phyloP scores from a whole-genome alignment of 2,888 invertebrate species.

The Keiferia lycopersicella region DNA sequence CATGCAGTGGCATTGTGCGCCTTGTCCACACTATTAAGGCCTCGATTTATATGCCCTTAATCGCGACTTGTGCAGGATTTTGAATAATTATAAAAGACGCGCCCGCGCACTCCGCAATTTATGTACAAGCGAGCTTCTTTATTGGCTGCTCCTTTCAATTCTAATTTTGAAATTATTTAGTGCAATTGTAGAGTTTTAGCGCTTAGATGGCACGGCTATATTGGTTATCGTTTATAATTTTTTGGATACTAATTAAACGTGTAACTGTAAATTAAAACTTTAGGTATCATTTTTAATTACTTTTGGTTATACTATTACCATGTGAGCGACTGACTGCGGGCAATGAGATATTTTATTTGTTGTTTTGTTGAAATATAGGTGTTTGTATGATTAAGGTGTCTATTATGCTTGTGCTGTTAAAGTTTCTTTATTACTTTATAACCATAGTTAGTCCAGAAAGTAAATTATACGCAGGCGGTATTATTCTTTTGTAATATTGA shows the following conservation, averaged over 20 bases:
- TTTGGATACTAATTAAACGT: too few species aligned
- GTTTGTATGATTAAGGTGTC: too few species aligned
- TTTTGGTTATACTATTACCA: too few species aligned
- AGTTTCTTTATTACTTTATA: not conserved
- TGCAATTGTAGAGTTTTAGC: not conserved
- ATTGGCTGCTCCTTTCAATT: constrained; percentile 29
- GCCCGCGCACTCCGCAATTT: constrained; percentile 48
- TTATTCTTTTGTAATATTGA: not conserved
- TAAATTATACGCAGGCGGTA: not conserved
- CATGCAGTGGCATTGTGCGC: constrained; percentile 62
- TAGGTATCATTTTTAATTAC: too few species aligned
- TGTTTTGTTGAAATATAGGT: not conserved
- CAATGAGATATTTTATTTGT: too few species aligned
- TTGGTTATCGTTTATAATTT: too few species aligned
- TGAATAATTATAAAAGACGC: constrained; percentile 71
- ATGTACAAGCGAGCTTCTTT: constrained; percentile 38
- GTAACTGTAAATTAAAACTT: too few species aligned
- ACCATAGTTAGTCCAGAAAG: too few species aligned
- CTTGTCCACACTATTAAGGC: constrained; percentile 70
- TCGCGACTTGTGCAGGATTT: constrained; percentile 54
- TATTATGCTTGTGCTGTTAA: too few species aligned
- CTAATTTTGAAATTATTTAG: constrained; percentile 13
- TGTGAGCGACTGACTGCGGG: too few species aligned
- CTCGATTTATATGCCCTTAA: constrained; percentile 69
- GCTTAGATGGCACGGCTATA: not conserved